phyloP scores from a whole-genome alignment of 2,888 invertebrate genomes.

The Eubasilissa splendida region DNA sequence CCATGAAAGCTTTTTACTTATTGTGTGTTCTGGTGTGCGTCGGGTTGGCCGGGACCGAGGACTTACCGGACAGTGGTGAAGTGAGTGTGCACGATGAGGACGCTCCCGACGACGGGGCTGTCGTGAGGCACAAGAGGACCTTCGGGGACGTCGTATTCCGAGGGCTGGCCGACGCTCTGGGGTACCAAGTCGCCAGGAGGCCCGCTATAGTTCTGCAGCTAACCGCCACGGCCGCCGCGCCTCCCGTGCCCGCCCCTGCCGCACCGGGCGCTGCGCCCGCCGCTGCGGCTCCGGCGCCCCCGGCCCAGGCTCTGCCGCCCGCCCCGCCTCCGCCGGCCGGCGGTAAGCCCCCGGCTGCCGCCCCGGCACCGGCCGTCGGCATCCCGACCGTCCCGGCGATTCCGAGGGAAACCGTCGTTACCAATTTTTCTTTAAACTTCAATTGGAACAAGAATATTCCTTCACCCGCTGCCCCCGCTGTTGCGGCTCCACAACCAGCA shows the following conservation, averaged over 20 bases:
- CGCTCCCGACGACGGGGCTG: conserved; percentile 1
- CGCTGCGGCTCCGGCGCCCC: conserved; percentile 61
- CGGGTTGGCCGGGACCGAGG: conserved; percentile 20
- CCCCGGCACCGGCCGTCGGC: conserved; percentile 62
- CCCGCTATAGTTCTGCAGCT: conserved; percentile 59
- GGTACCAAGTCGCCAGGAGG: conserved; percentile 67
- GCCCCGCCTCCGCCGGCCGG: conserved; percentile 60
- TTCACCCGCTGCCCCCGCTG: conserved; percentile 59
- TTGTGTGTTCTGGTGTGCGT: conserved; percentile 32
- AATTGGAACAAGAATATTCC: conserved; percentile 58
- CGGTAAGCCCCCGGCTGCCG: conserved; percentile 61
- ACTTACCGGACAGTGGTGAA: conserved; percentile 1
- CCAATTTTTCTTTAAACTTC: conserved; percentile 58
- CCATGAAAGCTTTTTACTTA: conserved; percentile 41
- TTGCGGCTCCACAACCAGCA: conserved; percentile 59
- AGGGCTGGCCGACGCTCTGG: conserved; percentile 71
- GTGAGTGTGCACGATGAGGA: conserved; percentile 1
- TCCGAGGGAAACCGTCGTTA: conserved; percentile 55
- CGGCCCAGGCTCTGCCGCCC: conserved; percentile 60
- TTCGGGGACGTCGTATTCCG: conserved; percentile 71
- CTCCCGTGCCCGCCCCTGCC: conserved; percentile 68
- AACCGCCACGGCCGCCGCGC: conserved; percentile 64
- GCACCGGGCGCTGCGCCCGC: conserved; percentile 65
- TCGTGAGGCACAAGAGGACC: conserved; percentile 69
- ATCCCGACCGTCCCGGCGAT: conserved; percentile 58